Evolutionary conservation across 2,113 vertebrate genomes (phyloP), one percentile per base, ranked within the genome.

Genomic region (Beaufortia kweichowensis): DNA sequence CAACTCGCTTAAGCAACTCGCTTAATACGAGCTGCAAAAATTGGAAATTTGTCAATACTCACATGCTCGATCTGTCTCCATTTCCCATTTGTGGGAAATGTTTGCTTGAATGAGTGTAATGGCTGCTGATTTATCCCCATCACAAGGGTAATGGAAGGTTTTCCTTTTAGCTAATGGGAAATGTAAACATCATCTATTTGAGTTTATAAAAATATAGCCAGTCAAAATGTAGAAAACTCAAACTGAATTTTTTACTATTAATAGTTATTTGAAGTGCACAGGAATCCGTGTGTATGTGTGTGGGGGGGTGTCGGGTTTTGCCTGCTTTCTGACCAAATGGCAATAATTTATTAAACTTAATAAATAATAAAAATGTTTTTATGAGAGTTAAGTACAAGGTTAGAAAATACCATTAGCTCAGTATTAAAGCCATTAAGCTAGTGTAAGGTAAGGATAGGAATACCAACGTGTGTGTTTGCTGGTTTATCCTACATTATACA

Each of bases 121-220:
- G 76, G 23, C 41, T 61, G 26, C 39, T 71, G 76, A 83, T 81
- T 68, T 57, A 70, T 83, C 76, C 66, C 55, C 76, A 83, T 76
- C 79, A 76, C 46, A 67, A 1, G 67, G 24, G 43, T 78, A 81
- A 83, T 78, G 62, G 29, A 76, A 78, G 71, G n/a, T 79, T 66
- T 68, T 77, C 50, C 78, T 75, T 74, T 75, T 71, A 63, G 67
- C 77, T 78, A 81, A 83, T 65, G 50, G 39, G 75, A 69, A 46
- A 79, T n/a, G 63, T 75, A 75, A 65, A 81, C 79, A 78, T 46
- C 79, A 78, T 81, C 59, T 61, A 71, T 83, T 78, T 63, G 57
- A 66, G 76, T 81, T 66, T 66, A 43, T 14, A 67, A 56, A 61
- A 70, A 69, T 72, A 29, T 48, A 76, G 62, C 50, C 55, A 66